phyloP scores from a whole-genome alignment of 2,888 invertebrate genomes.

The Nephrotoma appendiculata region DNA sequence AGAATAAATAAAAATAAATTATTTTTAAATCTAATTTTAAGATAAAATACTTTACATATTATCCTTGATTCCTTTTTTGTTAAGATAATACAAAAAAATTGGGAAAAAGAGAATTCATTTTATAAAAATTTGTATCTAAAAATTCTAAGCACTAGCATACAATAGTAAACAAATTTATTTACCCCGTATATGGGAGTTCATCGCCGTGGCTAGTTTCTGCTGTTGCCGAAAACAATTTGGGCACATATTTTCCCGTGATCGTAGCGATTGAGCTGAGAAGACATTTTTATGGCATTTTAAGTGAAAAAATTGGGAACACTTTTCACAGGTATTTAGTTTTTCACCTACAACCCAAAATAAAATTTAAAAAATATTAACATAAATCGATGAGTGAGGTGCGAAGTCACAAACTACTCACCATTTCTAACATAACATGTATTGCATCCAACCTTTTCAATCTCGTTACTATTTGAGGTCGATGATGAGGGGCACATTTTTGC shows the following conservation, averaged over 20 bases:
- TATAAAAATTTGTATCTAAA: neutral
- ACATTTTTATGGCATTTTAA: constrained; percentile 17
- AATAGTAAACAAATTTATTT: neutral
- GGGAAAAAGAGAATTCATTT: neutral
- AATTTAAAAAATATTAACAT: neutral
- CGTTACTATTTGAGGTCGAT: constrained; percentile 7
- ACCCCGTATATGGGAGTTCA: neutral
- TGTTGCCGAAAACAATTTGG: constrained; percentile 10
- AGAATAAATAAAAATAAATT: neutral
- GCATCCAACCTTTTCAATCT: constrained; percentile 11
- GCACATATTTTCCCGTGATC: constrained; percentile 9
- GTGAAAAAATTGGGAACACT: constrained; percentile 19
- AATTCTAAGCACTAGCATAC: neutral
- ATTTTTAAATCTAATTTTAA: neutral
- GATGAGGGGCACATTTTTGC: neutral
- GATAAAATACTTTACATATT: neutral
- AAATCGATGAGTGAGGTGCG: neutral
- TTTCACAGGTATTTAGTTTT: constrained; percentile 17
- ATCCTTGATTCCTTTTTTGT: neutral
- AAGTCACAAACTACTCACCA: neutral
- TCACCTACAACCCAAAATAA: constrained; percentile 4
- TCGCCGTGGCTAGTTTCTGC: neutral
- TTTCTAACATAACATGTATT: neutral
- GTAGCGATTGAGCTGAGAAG: constrained; percentile 9
- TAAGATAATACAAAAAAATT: neutral